Evolutionary conservation across 2,888 invertebrate species (phyloP).

Genomic region (Amphipyra tragopoginis): DNA sequence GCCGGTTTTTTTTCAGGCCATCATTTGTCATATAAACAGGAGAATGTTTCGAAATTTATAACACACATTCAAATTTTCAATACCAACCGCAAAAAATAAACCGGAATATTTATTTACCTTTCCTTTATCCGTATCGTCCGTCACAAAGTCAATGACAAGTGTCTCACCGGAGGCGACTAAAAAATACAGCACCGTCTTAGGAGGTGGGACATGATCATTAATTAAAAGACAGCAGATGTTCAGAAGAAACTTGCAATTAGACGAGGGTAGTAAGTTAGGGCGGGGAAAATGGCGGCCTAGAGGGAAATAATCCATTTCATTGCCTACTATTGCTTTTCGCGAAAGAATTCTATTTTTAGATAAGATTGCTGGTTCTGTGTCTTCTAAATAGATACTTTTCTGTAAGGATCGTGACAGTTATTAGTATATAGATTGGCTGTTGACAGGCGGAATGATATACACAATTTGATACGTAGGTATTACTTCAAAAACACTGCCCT

Average conservation of each 20-base stretch:
- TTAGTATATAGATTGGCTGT: no score
- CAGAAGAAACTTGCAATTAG: conserved; percentile 80
- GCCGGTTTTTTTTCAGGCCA: no score
- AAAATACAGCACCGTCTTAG: conserved; percentile 54
- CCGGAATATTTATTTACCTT: no score
- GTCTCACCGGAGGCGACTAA: conserved; percentile 38
- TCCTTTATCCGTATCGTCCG: conserved; percentile 4
- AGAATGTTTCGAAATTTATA: not conserved
- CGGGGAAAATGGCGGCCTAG: conserved; percentile 61
- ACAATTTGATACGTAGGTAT: no score
- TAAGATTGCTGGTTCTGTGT: conserved; percentile 19
- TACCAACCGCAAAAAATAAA: no score
- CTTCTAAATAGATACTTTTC: conserved; percentile 4
- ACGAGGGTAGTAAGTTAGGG: conserved; percentile 62
- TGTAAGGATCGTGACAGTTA: not conserved
- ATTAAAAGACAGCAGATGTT: conserved; percentile 84
- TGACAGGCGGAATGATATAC: no score
- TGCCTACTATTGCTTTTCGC: conserved; percentile 58
- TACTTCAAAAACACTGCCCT: no score
- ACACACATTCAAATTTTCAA: no score
- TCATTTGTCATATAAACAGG: no score
- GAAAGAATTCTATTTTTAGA: conserved; percentile 32
- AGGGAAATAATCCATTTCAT: conserved; percentile 70
- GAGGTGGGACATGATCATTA: conserved; percentile 75
- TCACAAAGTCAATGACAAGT: conserved; percentile 61